phyloP scores from a whole-genome alignment of 2,888 invertebrate genomes.

The Urechis unicinctus region DNA sequence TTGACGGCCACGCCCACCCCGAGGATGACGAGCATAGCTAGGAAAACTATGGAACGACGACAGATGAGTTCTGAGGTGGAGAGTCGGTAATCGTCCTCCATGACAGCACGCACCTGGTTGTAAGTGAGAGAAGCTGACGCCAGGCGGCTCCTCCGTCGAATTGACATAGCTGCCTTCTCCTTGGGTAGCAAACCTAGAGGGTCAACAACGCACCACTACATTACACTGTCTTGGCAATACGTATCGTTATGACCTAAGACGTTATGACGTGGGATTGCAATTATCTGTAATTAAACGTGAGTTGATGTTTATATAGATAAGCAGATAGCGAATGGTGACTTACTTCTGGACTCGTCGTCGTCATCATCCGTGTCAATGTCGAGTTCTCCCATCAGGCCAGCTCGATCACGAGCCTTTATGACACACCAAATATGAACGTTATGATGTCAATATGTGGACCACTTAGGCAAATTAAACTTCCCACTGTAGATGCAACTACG shows the following conservation, averaged over 20 bases:
- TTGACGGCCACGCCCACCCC: background rate
- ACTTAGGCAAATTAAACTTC: too few species aligned
- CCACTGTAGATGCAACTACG: too few species aligned
- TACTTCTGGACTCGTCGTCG: too few species aligned
- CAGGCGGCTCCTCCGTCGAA: background rate
- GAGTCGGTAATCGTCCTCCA: background rate
- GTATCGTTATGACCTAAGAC: background rate
- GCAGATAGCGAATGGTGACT: too few species aligned
- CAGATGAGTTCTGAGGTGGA: conserved; percentile 2
- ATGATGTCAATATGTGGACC: background rate
- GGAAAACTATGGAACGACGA: background rate
- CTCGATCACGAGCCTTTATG: conserved; percentile 6
- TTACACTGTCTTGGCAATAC: background rate
- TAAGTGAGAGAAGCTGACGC: conserved; percentile 6
- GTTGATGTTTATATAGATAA: too few species aligned
- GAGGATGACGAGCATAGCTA: background rate
- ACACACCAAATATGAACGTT: background rate
- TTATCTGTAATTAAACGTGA: too few species aligned
- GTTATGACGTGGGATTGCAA: too few species aligned
- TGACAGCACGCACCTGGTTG: background rate
- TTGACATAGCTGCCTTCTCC: background rate
- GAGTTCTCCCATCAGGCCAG: background rate
- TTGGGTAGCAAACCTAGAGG: background rate
- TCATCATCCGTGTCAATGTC: background rate
- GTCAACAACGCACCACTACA: background rate